phyloP scores from a whole-genome alignment of 2,797 vertebrate genomes.

The Adrianichthys oophorus region DNA sequence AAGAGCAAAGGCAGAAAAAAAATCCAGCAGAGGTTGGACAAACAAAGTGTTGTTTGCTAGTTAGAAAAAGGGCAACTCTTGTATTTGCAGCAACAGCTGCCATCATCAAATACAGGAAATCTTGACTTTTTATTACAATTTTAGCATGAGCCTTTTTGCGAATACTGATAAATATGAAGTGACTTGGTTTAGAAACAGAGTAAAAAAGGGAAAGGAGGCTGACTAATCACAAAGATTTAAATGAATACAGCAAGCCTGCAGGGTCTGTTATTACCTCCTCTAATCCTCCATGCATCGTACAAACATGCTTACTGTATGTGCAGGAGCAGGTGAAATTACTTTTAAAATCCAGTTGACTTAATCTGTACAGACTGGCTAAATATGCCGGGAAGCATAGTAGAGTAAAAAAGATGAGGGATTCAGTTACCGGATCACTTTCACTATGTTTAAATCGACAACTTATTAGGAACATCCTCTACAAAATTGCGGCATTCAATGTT shows the following conservation, averaged over 20 bases:
- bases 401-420: too few species aligned
- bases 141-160: too few species aligned
- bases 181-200: slow-evolving; percentile 9
- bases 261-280: slow-evolving; percentile 33
- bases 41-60: neutral
- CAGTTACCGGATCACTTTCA: too few species aligned
- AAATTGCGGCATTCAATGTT: too few species aligned
- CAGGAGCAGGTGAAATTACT: slow-evolving; percentile 1
- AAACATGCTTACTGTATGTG: slow-evolving; percentile 19
- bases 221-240: slow-evolving; percentile 22
- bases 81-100: slow-evolving; percentile 6
- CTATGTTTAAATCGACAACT: too few species aligned
- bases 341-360: neutral
- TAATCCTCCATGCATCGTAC: slow-evolving; percentile 18
- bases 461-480: too few species aligned
- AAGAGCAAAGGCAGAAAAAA: slow-evolving; percentile 15
- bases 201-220: neutral
- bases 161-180: neutral
- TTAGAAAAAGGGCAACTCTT: slow-evolving; percentile 9
- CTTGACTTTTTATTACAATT: slow-evolving; percentile 8
- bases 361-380: neutral
- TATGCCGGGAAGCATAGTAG: too few species aligned
- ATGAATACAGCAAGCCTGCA: slow-evolving; percentile 25
- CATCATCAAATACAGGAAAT: slow-evolving; percentile 5
- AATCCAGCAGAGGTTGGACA: slow-evolving; percentile 26